Evolutionary conservation across 1,140 invertebrate genomes (phyloP).

Genomic region (Idris sp.): DNA sequence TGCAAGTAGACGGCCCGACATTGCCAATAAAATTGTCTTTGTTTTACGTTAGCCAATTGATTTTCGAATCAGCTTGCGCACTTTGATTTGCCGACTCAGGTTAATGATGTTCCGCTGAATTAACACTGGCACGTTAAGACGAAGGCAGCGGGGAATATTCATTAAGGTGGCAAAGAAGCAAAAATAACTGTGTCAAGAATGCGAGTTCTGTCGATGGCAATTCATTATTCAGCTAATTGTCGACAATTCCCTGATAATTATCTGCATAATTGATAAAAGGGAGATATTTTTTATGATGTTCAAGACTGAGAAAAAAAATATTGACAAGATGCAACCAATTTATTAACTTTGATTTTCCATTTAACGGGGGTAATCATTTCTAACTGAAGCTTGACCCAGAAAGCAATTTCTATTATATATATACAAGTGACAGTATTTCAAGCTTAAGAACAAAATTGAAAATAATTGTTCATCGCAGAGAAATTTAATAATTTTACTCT

Average conservation of each 20-base stretch:
- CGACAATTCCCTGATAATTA: constrained; percentile 3
- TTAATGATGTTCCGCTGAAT: constrained; percentile 23
- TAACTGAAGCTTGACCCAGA: too few relatives aligned
- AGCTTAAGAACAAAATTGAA: too few relatives aligned
- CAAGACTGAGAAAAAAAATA: too few relatives aligned
- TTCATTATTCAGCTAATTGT: constrained; percentile 23
- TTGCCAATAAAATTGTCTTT: constrained; percentile 28
- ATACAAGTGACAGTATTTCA: too few relatives aligned
- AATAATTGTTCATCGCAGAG: too few relatives aligned
- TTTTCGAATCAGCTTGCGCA: constrained; percentile 9
- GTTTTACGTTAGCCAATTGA: constrained; percentile 19
- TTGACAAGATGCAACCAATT: too few relatives aligned
- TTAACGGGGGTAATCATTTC: too few relatives aligned
- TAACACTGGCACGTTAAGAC: constrained; percentile 4
- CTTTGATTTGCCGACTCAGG: constrained; percentile 12
- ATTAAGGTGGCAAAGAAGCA: constrained; percentile 23
- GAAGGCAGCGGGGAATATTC: constrained; percentile 12
- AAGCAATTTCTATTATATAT: too few relatives aligned
- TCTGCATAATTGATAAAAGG: constrained; percentile 2
- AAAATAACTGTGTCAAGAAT: constrained; percentile 38
- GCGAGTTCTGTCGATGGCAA: constrained; percentile 6
- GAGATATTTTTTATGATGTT: background rate
- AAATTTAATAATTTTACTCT: too few relatives aligned
- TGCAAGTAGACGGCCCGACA: background rate
- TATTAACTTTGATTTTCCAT: too few relatives aligned